Base-by-base conservation (phyloP, 2,113 vertebrate genomes). In the Arothron firmamentum region DNA sequence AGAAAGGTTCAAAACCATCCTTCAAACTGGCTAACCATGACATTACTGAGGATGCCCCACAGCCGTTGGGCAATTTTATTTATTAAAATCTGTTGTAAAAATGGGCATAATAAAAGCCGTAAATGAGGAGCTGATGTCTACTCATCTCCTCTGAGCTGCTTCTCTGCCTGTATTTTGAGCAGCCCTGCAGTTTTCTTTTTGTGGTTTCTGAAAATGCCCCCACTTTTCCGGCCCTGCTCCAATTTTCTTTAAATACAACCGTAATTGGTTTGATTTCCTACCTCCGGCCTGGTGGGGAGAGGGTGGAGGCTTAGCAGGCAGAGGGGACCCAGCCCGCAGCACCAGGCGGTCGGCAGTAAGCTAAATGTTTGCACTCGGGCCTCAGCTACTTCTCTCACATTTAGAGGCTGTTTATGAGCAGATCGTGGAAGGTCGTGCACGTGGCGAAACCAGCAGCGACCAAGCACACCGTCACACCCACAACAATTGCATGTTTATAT, bases 191-290 rank as follows among this genome's bases (percentile, higher is more conserved):
- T 81, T 81, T 83, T 76, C 66, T 65, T 85, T 86, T 82, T 86
- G 85, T 83, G 79, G 76, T 74, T 87, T 88, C 84, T 82, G 78
- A 76, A 87, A 86, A 83, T 79, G 81, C 78, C 79, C 71, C 82
- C 83, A 82, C 84, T 87, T 86, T 90, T 90, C 87, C 87, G 74
- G 85, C 79, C 82, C 71, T 78, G 79, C 83, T 86, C 83, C 87
- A 88, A 88, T 90, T 90, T 88, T 89, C 87, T 88, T 88, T 88
- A 88, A 90, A 88, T 88, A 86, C 85, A 77, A 80, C 75, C 79
- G 81, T 88, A 90, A 88, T 88, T 88, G 88, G 87, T 86, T 88
- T 87, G 87, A 88, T 89, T 90, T 90, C 86, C 86, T 87, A 88
- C 88, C 88, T 90, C 88, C 85, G 86, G 88, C 80, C 74, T 79